These are phyloP conservation scores for Pipistrellus pipistrellus DNA, from an alignment of 2,797 vertebrate species.

Conservation along the genomic window DNA sequence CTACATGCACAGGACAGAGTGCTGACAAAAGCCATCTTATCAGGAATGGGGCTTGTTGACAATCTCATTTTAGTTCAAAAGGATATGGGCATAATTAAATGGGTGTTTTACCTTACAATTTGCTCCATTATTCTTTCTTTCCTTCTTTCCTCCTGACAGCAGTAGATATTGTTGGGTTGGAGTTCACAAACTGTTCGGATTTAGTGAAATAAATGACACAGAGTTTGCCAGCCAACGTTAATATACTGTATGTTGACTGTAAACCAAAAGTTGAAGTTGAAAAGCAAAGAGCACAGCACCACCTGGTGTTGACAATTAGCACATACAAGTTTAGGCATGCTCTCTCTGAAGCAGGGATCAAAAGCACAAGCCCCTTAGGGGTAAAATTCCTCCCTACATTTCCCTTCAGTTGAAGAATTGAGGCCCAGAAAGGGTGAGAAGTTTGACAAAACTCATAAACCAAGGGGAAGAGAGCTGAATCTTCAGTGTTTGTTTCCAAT, in stretches of 20 bases:
- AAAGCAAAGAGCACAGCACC: constrained; percentile 79
- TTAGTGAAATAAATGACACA: constrained; percentile 79
- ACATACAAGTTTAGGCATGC: neutral
- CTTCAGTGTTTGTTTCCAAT: neutral
- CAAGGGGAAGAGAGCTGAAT: neutral
- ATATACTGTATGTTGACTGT: neutral
- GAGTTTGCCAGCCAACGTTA: constrained; percentile 61
- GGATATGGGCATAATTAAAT: neutral
- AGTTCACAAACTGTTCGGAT: constrained; percentile 72
- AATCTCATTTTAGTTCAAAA: neutral
- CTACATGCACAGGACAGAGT: neutral
- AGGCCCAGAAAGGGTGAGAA: neutral
- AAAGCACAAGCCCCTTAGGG: neutral
- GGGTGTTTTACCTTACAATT: neutral
- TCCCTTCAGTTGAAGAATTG: neutral
- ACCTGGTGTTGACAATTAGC: constrained; percentile 73
- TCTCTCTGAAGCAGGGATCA: neutral
- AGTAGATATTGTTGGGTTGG: constrained; percentile 43
- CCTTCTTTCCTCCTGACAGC: constrained; percentile 50
- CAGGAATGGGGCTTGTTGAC: neutral
- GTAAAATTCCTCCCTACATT: neutral
- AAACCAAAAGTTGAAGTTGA: neutral
- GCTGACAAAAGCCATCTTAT: neutral
- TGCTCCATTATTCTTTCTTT: constrained; percentile 72
- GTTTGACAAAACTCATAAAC: neutral